Base-by-base conservation (phyloP, 2,888 invertebrate genomes). In the Acrobasis suavella region DNA sequence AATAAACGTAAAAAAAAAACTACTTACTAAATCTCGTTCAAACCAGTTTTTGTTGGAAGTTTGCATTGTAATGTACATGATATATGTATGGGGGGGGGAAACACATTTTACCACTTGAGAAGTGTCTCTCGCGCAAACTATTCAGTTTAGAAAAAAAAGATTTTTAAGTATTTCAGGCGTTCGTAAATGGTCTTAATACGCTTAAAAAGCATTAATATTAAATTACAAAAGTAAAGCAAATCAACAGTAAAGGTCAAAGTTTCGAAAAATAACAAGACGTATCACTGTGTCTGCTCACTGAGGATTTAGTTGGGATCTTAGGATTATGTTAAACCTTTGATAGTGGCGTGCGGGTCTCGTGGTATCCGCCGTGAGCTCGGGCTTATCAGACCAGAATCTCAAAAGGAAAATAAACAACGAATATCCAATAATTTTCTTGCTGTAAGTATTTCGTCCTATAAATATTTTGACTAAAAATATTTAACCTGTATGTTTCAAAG, bases 311-410 rank as follows among this genome's bases (percentile, higher is more conserved):
- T 51, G 0, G 54, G 54, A 54, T 54, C 32, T 32, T 2, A 22
- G 37, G 52, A 52, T 52, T 52, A 52, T 37, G 52, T 32, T 37
- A 52, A 52, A 37, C 52, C 52, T 52, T 14, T 12, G 52, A 15
- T 38, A 54, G 54, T 38, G 37, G 37, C 37, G 37, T 54, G 37
- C 14, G 54, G 37, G 32, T n/a, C 32, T 14, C 38, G 46, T 15
- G 54, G 32, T 54, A 54, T 1, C 37, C n/a, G 54, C 51, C 32
- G 37, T n/a, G 46, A 12, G 12, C 46, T n/a, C 46, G 32, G 37
- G 7, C 32, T 37, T 37, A 54, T 54, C 46, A n/a, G 32, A 32
- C 14, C 46, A 5, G 46, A 46, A 46, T 46, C 46, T 46, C 46
- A 46, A 46, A 46, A 46, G 14, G 6, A 14, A 14, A 46, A 5